Evolutionary conservation across 1,140 invertebrate species (phyloP).

Genomic region (Drosophila rhopaloa): DNA sequence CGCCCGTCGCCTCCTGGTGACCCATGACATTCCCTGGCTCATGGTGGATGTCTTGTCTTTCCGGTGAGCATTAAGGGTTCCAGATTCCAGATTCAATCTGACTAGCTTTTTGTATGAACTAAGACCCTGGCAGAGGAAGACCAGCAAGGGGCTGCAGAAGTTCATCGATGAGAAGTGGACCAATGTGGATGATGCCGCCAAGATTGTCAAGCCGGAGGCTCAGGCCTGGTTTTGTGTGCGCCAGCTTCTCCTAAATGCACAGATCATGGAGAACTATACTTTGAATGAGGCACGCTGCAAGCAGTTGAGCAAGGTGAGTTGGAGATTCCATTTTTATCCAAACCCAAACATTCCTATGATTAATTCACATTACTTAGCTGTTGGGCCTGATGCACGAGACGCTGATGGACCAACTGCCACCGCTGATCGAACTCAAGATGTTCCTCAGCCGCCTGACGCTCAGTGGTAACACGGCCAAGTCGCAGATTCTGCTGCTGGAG

Average conservation of each 20-base stretch:
- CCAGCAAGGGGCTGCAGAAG: slow-evolving; percentile 85
- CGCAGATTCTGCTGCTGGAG: slow-evolving; percentile 86
- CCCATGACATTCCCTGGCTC: slow-evolving; percentile 90
- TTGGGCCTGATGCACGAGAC: slow-evolving; percentile 87
- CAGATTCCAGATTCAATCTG: too few species aligned
- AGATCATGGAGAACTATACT: slow-evolving; percentile 88
- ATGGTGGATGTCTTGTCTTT: slow-evolving; percentile 88
- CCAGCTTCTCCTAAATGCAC: slow-evolving; percentile 88
- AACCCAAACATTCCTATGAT: too few species aligned
- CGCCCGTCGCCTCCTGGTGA: slow-evolving; percentile 87
- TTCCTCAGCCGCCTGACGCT: slow-evolving; percentile 86
- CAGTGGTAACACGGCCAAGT: slow-evolving; percentile 49
- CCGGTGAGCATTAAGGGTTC: slow-evolving; percentile 52
- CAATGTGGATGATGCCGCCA: slow-evolving; percentile 85
- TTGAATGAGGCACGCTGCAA: slow-evolving; percentile 88
- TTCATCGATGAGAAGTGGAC: slow-evolving; percentile 88
- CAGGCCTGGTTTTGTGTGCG: slow-evolving; percentile 90
- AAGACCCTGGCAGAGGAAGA: slow-evolving; percentile 88
- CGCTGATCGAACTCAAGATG: slow-evolving; percentile 89
- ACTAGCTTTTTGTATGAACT: not conserved
- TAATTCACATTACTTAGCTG: slow-evolving; percentile 18
- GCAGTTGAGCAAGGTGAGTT: slow-evolving; percentile 85
- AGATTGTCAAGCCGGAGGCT: slow-evolving; percentile 88
- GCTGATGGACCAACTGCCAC: slow-evolving; percentile 90
- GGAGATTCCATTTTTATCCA: not conserved